Base-by-base conservation (phyloP, 2,113 vertebrate species). In the Sander lucioperca region DNA sequence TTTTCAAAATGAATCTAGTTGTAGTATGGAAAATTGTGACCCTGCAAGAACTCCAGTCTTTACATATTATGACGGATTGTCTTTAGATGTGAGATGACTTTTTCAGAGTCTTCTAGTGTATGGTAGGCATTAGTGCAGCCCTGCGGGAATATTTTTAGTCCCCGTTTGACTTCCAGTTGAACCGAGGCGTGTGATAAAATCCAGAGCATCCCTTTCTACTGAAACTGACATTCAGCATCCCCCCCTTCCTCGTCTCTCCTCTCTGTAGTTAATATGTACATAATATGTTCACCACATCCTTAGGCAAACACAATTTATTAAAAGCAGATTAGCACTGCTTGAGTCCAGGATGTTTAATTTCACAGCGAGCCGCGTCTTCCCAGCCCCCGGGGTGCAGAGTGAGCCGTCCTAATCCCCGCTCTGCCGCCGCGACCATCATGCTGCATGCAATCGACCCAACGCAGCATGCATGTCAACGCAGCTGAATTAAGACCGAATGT, bases 321-420 rank as follows among this genome's bases (percentile, higher is more conserved):
- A 47, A 58, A 59, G 59, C 81, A 64, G 84, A 90, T 86, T 80
- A 90, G 39, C 76, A 2, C n/a, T 7, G 19, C 65, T 68, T 21
- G 74, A 84, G n/a, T 70, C 61, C 66, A 76, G 74, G 70, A 79
- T 71, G 63, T 54, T 67, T 59, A 7, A 48, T 67, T 79, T 47
- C 71, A 27, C 82, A 74, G 74, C 23, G 19, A 53, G 61, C 43
- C 19, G 6, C 0, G 48, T 69, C 80, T 19, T 80, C 80, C 47
- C 11, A 56, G 39, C 63, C 65, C 65, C 86, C 39, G 62, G 86
- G 47, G 74, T 50, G 57, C 39, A 45, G 58, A 0, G 25, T 69
- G 81, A 82, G 79, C 53, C 23, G 9, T 3, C 65, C 83, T 90
- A 78, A 88, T 86, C 88, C 88, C 16, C 18, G 48, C 2, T 2